Evolutionary conservation across 2,113 vertebrate species (phyloP).

Genomic region (Pantherophis guttatus): DNA sequence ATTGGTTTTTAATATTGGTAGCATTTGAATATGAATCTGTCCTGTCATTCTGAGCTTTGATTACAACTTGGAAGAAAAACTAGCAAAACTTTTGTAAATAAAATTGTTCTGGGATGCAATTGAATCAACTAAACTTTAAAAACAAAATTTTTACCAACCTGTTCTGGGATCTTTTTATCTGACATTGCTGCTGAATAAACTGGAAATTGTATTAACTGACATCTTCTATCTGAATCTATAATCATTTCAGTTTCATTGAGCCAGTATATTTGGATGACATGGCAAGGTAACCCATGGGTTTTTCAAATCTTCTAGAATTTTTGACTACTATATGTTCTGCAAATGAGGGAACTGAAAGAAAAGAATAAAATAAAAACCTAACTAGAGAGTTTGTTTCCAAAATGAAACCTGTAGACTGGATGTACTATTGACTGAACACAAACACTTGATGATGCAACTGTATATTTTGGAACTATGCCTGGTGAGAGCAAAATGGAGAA

Average conservation of each 20-base stretch:
- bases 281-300: background rate
- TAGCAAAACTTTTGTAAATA: background rate
- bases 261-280: background rate
- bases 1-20: constrained; percentile 10
- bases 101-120: background rate
- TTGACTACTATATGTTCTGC: background rate
- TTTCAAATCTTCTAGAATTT: background rate
- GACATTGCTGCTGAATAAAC: background rate
- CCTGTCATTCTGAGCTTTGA: background rate
- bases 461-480: background rate
- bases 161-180: background rate
- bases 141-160: background rate
- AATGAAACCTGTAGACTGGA: background rate
- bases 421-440: background rate
- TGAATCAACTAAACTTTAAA: background rate
- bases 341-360: background rate
- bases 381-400: background rate
- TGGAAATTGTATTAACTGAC: background rate
- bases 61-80: background rate
- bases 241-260: background rate
- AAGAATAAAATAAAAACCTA: background rate
- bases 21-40: background rate
- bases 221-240: background rate
- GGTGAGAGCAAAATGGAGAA: background rate
- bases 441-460: background rate